Conservation (phyloP, 2,113 vertebrate genomes). For the Saccopteryx bilineata region DNA sequence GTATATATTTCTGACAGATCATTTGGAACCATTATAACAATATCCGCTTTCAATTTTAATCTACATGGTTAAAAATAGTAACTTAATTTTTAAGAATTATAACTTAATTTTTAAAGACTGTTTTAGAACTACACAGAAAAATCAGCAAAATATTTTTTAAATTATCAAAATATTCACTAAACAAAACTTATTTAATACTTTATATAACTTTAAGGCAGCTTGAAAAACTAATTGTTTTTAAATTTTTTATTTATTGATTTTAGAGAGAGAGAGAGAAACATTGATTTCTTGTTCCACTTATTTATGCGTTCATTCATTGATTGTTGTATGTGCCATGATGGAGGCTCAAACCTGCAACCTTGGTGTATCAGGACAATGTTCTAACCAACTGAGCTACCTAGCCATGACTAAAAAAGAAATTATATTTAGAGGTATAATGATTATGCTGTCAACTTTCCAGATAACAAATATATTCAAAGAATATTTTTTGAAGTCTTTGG, state of each 20-base stretch:
- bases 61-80: background rate
- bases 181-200: background rate
- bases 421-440: background rate
- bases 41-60: background rate
- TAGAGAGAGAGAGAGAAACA: too few relatives aligned
- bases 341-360: too few relatives aligned
- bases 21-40: background rate
- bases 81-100: background rate
- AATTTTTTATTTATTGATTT: too few relatives aligned
- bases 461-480: background rate
- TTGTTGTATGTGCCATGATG: too few relatives aligned
- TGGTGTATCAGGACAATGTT: too few relatives aligned
- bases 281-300: too few relatives aligned
- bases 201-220: background rate
- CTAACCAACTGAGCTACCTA: too few relatives aligned
- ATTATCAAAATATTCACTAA: slow-evolving; percentile 35
- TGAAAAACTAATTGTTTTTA: slow-evolving; percentile 15
- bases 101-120: background rate
- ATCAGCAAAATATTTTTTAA: slow-evolving; percentile 7
- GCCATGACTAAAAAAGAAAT: background rate
- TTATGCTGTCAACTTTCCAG: background rate
- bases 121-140: slow-evolving; percentile 1
- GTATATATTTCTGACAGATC: slow-evolving; percentile 1
- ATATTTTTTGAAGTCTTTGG: background rate
- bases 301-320: too few relatives aligned